These are phyloP conservation scores for Falco punctatus DNA, from an alignment of 2,113 vertebrate genomes.

Conservation along the genomic window DNA sequence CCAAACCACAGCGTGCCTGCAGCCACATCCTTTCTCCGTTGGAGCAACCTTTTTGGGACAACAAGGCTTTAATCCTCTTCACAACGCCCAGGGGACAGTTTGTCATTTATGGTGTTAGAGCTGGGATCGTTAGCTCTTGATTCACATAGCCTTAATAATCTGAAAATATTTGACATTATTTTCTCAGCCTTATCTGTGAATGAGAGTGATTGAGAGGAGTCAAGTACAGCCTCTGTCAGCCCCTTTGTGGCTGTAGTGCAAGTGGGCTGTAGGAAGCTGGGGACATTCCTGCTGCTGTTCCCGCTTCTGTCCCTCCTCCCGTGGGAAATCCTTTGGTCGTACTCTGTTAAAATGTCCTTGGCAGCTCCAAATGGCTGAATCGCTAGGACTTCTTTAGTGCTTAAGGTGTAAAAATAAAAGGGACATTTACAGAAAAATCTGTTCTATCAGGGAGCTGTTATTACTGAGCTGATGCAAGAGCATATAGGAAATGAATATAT, in stretches of 20 bases:
- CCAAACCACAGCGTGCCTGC: not conserved
- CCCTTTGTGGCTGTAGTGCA: not conserved
- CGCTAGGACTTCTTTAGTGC: not conserved
- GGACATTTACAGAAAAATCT: not conserved
- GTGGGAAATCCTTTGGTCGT: not conserved
- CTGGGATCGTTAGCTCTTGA: not conserved
- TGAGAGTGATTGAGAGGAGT: not conserved
- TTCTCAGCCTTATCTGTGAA: not conserved
- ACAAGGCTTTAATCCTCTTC: not conserved
- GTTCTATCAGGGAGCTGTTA: not conserved
- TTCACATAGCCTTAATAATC: not conserved
- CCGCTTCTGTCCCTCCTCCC: not conserved
- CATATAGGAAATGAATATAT: not conserved
- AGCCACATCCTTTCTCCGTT: not conserved
- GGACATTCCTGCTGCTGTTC: not conserved
- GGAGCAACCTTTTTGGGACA: not conserved
- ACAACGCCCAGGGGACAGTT: too few relatives aligned
- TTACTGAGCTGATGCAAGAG: not conserved
- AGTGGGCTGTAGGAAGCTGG: not conserved
- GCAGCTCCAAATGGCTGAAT: not conserved
- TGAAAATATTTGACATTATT: not conserved
- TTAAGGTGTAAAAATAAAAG: slow-evolving; percentile 12
- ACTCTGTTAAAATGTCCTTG: slow-evolving; percentile 56
- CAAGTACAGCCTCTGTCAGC: not conserved
- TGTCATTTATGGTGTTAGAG: too few relatives aligned